Conservation (phyloP, 2,888 invertebrate species). For the Zeuzera pyrina region DNA sequence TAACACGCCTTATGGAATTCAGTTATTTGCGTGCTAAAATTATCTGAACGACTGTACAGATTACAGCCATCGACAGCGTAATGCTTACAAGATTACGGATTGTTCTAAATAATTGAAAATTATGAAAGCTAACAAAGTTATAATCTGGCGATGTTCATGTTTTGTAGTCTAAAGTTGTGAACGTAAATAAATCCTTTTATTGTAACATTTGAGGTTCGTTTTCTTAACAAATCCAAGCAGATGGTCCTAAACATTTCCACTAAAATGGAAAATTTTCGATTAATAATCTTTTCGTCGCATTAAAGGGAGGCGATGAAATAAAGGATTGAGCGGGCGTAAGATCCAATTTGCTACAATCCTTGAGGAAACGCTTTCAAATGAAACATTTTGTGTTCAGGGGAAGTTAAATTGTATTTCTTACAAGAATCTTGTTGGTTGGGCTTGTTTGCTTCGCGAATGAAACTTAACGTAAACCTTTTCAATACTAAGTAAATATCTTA, state of each 20-base stretch:
- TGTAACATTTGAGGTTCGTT: constrained; percentile 12
- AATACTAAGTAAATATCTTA: constrained; percentile 37
- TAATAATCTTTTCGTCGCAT: constrained; percentile 59
- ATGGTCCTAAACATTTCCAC: constrained; percentile 29
- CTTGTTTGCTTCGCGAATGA: constrained; percentile 35
- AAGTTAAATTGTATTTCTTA: constrained; percentile 66
- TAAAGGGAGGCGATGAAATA: constrained; percentile 54
- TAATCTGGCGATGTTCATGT: too few species aligned
- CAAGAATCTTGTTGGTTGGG: constrained; percentile 34
- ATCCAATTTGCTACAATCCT: constrained; percentile 65
- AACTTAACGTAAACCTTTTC: constrained; percentile 40
- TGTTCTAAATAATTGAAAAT: too few species aligned
- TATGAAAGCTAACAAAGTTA: too few species aligned
- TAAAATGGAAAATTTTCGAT: constrained; percentile 51
- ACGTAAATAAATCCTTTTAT: neutral
- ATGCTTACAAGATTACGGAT: too few species aligned
- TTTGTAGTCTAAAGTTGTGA: too few species aligned
- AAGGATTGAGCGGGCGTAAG: constrained; percentile 60
- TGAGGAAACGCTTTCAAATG: constrained; percentile 57
- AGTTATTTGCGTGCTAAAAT: constrained; percentile 51
- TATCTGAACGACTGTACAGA: too few species aligned
- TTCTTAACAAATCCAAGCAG: constrained; percentile 39
- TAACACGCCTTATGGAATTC: constrained; percentile 47
- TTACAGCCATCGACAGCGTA: too few species aligned
- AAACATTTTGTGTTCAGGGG: constrained; percentile 52